A percentile compares a stretch with the other conserved stretches of the same genome.
These are phyloP conservation scores for Epinephelus fuscoguttatus DNA, from an alignment of 2,113 vertebrate species.

Conservation along the genomic window DNA sequence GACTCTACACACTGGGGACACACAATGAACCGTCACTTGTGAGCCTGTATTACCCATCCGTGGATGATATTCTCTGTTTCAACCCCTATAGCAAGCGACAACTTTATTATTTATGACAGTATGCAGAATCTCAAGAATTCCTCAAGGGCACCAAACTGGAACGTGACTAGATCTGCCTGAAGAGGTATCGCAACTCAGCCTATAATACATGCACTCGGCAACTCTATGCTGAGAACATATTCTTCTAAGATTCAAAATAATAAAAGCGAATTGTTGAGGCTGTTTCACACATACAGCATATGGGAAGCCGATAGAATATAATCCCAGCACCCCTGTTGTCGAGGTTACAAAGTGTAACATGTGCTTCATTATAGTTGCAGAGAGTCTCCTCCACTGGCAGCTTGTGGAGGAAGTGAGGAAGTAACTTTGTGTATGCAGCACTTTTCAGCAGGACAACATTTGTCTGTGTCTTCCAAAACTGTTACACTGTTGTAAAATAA, in stretches of 20 bases:
- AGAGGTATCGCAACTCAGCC: background rate
- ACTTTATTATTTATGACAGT: background rate
- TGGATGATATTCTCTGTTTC: background rate
- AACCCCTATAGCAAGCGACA: background rate
- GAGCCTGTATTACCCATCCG: background rate
- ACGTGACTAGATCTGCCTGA: background rate
- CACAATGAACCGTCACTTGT: background rate
- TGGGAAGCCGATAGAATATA: background rate
- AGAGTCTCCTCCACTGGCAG: no score
- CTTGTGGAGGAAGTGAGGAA: no score
- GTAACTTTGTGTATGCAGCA: no score
- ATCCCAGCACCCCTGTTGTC: background rate
- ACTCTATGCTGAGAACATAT: background rate
- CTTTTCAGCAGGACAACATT: no score
- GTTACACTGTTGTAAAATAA: no score
- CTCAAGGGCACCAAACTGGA: background rate
- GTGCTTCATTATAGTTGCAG: no score
- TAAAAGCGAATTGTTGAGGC: background rate
- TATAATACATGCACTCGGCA: no score
- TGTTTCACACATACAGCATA: background rate
- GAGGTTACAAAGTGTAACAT: background rate
- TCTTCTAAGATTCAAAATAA: background rate
- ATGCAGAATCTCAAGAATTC: background rate
- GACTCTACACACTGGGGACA: background rate
- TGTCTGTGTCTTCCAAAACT: no score